Percentiles rank a stretch among this genome's conserved stretches.
Evolutionary conservation across 2,797 vertebrate species (phyloP).

Genomic region (Aphelocoma californica): DNA sequence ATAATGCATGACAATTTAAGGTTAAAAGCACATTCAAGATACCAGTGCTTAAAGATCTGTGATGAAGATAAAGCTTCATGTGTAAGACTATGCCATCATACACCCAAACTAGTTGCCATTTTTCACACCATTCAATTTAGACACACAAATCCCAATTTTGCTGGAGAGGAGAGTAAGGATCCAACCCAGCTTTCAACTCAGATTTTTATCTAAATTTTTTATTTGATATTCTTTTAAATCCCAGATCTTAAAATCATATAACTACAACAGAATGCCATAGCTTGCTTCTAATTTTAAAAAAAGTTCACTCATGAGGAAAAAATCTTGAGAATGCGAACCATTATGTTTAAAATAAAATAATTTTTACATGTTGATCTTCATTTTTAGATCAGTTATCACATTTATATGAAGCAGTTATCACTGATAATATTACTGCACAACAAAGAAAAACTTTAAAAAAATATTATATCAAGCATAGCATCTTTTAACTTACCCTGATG

Average conservation of each 20-base stretch:
- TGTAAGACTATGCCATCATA: neutral
- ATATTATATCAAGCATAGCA: neutral
- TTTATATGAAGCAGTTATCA: neutral
- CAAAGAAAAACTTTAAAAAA: rapidly evolving
- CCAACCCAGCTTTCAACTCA: neutral
- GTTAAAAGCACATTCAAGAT: neutral
- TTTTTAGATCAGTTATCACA: neutral
- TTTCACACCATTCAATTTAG: neutral
- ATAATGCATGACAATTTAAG: neutral
- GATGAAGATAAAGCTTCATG: neutral
- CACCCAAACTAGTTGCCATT: neutral
- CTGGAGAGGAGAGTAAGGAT: neutral
- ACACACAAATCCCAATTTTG: neutral
- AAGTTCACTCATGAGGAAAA: neutral
- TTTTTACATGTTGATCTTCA: neutral
- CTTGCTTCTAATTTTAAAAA: neutral
- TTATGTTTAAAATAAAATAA: neutral
- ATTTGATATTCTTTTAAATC: neutral
- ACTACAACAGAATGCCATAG: neutral
- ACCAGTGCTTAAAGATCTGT: neutral
- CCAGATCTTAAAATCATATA: neutral
- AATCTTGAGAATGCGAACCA: neutral
- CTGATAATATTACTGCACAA: neutral
- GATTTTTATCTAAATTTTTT: neutral
- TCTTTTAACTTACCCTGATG: neutral